Conservation (phyloP, 2,113 vertebrate species). For the Rhea americana region DNA sequence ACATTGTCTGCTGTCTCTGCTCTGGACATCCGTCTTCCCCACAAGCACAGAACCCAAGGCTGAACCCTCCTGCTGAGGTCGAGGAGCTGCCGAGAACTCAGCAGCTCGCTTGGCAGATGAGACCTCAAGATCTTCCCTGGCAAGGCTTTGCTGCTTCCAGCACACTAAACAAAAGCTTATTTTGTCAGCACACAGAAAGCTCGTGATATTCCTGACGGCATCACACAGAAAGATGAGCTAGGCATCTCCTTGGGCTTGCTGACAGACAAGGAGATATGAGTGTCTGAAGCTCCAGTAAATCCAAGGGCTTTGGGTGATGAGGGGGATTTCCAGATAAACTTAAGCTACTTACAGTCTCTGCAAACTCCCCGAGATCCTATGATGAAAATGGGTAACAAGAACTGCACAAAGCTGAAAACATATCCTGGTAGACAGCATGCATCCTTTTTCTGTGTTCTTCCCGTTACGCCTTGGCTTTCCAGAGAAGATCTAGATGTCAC, state of each 20-base stretch:
- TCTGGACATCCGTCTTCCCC: background rate
- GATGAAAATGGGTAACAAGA: constrained; percentile 31
- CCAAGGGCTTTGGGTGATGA: constrained; percentile 32
- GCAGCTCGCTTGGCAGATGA: background rate
- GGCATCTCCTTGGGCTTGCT: background rate
- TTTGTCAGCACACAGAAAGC: background rate
- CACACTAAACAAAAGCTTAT: background rate
- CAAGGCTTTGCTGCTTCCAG: background rate
- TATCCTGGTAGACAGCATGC: background rate
- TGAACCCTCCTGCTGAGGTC: background rate
- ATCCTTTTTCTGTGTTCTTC: background rate
- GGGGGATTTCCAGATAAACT: constrained; percentile 58
- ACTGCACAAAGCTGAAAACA: background rate
- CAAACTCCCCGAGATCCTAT: constrained; percentile 39
- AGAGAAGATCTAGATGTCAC: background rate
- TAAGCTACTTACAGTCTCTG: constrained; percentile 59
- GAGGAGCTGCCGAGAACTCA: background rate
- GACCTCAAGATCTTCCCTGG: background rate
- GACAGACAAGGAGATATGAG: background rate
- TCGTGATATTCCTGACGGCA: background rate
- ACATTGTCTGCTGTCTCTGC: background rate
- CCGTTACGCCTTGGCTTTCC: background rate
- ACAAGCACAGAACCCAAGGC: no score
- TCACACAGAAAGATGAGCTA: background rate
- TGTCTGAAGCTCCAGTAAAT: constrained; percentile 41